These are phyloP conservation scores for Drosophila fulvimacula DNA, from an alignment of 2,888 invertebrate species.

Conservation along the genomic window DNA sequence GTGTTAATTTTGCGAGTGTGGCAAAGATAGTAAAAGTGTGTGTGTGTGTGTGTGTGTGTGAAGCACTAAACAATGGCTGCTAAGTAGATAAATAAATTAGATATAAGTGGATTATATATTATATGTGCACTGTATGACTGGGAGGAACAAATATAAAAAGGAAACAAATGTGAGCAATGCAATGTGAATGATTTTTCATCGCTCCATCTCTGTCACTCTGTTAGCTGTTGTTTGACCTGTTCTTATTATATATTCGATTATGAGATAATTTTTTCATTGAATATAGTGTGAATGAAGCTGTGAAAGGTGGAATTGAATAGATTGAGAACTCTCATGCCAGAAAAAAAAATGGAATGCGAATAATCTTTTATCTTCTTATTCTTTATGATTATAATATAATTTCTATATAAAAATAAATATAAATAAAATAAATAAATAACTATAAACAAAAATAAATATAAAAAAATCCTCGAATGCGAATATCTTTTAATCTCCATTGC, in stretches of 20 bases:
- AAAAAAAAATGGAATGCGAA: too few species aligned
- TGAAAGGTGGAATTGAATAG: too few species aligned
- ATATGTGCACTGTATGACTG: neutral
- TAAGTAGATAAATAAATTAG: conserved; percentile 42
- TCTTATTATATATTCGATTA: neutral
- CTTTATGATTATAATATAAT: too few species aligned
- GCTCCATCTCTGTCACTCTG: neutral
- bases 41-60: conserved; percentile 53
- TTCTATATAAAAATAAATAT: too few species aligned
- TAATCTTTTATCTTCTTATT: too few species aligned
- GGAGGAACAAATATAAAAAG: neutral
- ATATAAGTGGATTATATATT: conserved; percentile 34
- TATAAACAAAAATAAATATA: too few species aligned
- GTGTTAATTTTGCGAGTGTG: conserved; percentile 33
- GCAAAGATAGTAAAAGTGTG: conserved; percentile 43
- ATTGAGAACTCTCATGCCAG: too few species aligned
- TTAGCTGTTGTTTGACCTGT: neutral
- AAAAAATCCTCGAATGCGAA: too few species aligned
- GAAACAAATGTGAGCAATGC: neutral
- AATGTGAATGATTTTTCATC: neutral
- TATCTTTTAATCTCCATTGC: too few species aligned
- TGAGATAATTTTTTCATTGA: neutral
- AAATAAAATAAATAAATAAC: too few species aligned
- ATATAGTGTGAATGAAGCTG: too few species aligned
- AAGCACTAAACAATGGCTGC: conserved; percentile 46